Conservation (phyloP, 2,888 invertebrate species). For the Luperina nickerlii region DNA sequence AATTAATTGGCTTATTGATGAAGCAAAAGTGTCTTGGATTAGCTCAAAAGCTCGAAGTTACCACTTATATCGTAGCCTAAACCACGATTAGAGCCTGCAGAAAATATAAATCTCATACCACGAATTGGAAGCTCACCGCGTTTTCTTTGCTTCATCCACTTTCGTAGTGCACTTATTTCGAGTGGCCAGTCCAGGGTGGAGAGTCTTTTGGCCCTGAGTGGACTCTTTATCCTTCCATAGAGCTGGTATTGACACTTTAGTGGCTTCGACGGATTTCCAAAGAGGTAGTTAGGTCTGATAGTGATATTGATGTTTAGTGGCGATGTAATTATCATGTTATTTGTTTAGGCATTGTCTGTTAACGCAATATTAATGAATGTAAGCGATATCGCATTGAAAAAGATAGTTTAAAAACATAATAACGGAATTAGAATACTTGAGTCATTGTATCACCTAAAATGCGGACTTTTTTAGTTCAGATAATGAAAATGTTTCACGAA, state of each 20-base stretch:
- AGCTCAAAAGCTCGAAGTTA: neutral
- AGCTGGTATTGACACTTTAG: slow-evolving; percentile 37
- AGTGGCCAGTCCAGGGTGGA: slow-evolving; percentile 41
- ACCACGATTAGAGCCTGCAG: too few species aligned
- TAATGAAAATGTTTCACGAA: neutral
- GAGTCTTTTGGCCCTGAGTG: slow-evolving; percentile 25
- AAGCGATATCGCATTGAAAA: too few species aligned
- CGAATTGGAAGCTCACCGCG: slow-evolving; percentile 11
- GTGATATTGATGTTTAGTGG: neutral
- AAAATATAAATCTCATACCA: neutral
- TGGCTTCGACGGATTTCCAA: slow-evolving; percentile 11
- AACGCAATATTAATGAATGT: neutral
- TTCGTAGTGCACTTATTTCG: slow-evolving; percentile 47
- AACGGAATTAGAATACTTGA: neutral
- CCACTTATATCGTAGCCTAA: neutral
- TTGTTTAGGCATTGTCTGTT: neutral
- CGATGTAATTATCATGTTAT: neutral
- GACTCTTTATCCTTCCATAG: slow-evolving; percentile 11
- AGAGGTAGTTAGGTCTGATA: neutral
- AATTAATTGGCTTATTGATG: neutral
- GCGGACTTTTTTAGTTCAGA: neutral
- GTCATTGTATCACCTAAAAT: neutral
- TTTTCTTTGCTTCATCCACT: slow-evolving; percentile 42
- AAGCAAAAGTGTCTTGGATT: neutral
- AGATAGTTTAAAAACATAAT: neutral